These are phyloP conservation scores for Petrocephalus sullivani DNA, from an alignment of 2,797 vertebrate species.

Conservation along the genomic window DNA sequence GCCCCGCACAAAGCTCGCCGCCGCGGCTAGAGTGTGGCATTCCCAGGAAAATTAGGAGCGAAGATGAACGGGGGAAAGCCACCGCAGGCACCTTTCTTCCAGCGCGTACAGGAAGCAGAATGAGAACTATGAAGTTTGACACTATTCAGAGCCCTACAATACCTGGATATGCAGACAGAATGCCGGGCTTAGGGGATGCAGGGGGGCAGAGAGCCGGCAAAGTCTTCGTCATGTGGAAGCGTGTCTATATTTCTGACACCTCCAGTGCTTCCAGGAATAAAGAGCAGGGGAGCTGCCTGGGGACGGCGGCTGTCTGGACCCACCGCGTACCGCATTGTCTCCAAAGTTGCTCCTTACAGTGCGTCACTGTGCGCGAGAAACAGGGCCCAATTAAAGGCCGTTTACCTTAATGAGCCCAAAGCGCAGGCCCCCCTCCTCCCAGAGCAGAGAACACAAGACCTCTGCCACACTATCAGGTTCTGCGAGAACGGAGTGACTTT, in stretches of 20 bases:
- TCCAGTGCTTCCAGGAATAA: conserved; percentile 66
- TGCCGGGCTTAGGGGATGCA: conserved; percentile 62
- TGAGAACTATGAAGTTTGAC: conserved; percentile 81
- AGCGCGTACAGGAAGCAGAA: conserved; percentile 75
- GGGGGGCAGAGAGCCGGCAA: conserved; percentile 51
- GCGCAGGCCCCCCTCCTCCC: not conserved
- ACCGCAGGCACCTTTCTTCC: conserved; percentile 69
- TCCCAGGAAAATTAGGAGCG: conserved; percentile 67
- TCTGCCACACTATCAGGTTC: not conserved
- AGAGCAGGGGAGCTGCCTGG: conserved; percentile 55
- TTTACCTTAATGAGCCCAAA: not conserved
- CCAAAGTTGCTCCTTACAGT: conserved; percentile 22
- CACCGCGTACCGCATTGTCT: conserved; percentile 47
- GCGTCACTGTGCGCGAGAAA: not conserved
- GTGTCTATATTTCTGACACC: conserved; percentile 79
- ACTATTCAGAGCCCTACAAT: conserved; percentile 76
- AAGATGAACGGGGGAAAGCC: conserved; percentile 66
- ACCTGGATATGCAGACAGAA: conserved; percentile 74
- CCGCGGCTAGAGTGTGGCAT: conserved; percentile 70
- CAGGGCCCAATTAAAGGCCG: conserved; percentile 16
- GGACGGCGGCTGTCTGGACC: conserved; percentile 52
- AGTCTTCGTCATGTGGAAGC: conserved; percentile 74
- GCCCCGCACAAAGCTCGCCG: conserved; percentile 60
- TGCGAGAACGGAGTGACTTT: not conserved
- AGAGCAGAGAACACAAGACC: not conserved